Evolutionary conservation across 2,113 vertebrate species (phyloP).

Genomic region (Pseudorhombus dupliciocellatus): DNA sequence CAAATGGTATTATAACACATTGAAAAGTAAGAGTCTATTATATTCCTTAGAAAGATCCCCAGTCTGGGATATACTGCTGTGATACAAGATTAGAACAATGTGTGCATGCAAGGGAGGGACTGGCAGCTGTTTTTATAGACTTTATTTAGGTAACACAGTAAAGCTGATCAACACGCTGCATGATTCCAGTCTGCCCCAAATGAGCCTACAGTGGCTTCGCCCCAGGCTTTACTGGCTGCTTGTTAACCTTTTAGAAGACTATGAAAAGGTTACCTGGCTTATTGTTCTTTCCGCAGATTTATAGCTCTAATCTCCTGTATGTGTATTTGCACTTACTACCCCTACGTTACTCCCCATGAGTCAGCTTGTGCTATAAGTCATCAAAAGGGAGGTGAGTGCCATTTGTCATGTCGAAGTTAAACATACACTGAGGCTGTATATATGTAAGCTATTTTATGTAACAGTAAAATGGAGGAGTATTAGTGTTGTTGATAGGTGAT

Average conservation of each 20-base stretch:
- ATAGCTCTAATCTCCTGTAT: conserved; percentile 37
- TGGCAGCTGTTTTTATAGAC: conserved; percentile 14
- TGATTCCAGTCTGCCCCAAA: conserved; percentile 39
- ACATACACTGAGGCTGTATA: background rate
- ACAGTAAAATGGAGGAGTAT: no score
- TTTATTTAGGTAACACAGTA: conserved; percentile 19
- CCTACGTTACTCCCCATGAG: conserved; percentile 22
- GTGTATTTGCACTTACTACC: conserved; percentile 31
- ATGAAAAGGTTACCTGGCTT: conserved; percentile 73
- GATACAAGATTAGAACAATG: conserved; percentile 30
- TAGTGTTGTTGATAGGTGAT: no score
- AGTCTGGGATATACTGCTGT: conserved; percentile 10
- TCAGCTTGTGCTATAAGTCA: conserved; percentile 6
- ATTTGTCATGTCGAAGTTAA: conserved; percentile 1
- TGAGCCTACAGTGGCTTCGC: conserved; percentile 46
- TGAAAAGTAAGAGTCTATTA: conserved; percentile 36
- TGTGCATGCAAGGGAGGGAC: background rate
- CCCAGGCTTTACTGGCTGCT: conserved; percentile 64
- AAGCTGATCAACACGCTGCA: background rate
- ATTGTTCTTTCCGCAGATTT: conserved; percentile 55
- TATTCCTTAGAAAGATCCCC: conserved; percentile 29
- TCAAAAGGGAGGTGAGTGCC: background rate
- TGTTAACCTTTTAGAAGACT: conserved; percentile 76
- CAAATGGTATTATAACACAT: conserved; percentile 29
- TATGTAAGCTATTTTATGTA: background rate